Conservation (phyloP, 64 coral and sea anemone species). For the Stylophora pistillata region DNA sequence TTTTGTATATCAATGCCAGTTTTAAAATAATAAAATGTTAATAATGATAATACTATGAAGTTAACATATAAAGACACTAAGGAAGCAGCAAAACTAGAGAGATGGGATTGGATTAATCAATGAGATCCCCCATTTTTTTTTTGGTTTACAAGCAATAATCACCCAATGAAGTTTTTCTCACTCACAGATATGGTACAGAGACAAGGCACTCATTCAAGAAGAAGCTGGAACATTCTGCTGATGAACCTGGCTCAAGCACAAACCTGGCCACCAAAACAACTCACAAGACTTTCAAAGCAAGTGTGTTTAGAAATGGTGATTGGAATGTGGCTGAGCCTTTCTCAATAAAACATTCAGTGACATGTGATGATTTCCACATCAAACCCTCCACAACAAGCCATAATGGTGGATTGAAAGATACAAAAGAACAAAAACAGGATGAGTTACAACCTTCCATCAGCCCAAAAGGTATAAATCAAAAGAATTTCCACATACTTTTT, state of each 20-base stretch:
- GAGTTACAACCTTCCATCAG: neutral
- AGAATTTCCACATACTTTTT: too few relatives aligned
- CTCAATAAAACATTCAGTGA: conserved; percentile 50
- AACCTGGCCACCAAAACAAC: conserved; percentile 27
- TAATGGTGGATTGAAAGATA: neutral
- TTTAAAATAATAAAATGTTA: too few relatives aligned
- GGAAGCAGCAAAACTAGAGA: too few relatives aligned
- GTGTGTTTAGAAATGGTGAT: conserved; percentile 82
- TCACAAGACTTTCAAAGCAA: conserved; percentile 66
- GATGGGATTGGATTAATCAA: too few relatives aligned
- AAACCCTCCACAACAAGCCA: conserved; percentile 50
- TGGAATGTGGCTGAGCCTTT: conserved; percentile 64
- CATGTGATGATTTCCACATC: conserved; percentile 71
- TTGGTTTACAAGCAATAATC: neutral
- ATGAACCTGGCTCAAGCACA: neutral
- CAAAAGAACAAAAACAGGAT: neutral
- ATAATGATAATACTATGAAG: too few relatives aligned
- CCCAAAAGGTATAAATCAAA: conserved; percentile 12
- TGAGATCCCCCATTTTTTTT: too few relatives aligned
- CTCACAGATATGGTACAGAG: conserved; percentile 41
- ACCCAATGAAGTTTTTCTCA: neutral
- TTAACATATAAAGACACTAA: too few relatives aligned
- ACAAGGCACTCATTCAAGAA: conserved; percentile 38
- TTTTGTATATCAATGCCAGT: too few relatives aligned
- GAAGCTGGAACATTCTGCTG: conserved; percentile 23